These are phyloP conservation scores for Channa maculata DNA, from an alignment of 2,113 vertebrate species.

Conservation along the genomic window DNA sequence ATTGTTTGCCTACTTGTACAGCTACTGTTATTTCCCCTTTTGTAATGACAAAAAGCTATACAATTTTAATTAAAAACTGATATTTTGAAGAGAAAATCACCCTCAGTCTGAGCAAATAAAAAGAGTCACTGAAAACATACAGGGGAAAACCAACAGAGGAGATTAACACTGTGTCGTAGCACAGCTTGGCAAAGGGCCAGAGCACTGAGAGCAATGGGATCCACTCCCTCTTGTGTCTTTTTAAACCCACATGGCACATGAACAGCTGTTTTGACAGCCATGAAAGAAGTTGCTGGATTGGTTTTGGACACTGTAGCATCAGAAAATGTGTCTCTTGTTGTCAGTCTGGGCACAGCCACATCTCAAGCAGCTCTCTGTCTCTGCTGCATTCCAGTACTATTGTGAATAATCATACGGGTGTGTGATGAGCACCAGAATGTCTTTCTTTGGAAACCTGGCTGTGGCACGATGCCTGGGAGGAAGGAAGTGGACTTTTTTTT, in stretches of 20 bases:
- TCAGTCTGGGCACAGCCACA: conserved; percentile 44
- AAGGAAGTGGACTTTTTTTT: conserved; percentile 59
- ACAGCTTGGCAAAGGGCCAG: conserved; percentile 40
- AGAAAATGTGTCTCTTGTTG: conserved; percentile 52
- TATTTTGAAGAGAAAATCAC: no score
- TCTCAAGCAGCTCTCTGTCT: conserved; percentile 58
- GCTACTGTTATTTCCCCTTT: no score
- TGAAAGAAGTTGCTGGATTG: conserved; percentile 31
- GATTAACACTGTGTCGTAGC: background rate
- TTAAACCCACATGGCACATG: conserved; percentile 44
- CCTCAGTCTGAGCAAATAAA: background rate
- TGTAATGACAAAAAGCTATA: no score
- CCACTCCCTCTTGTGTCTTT: conserved; percentile 2
- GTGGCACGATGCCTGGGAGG: conserved; percentile 48
- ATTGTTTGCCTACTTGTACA: no score
- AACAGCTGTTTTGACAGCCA: conserved; percentile 36
- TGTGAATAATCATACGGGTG: conserved; percentile 63
- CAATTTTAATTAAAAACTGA: no score
- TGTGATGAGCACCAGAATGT: conserved; percentile 67
- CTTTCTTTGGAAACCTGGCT: conserved; percentile 72
- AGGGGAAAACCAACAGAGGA: background rate
- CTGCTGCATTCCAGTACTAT: conserved; percentile 40
- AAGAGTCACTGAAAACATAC: background rate
- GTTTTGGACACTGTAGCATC: conserved; percentile 51
- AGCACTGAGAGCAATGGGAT: conserved; percentile 5